Evolutionary conservation across 2,113 vertebrate species (phyloP).

Genomic region (Henicopernis longicauda): DNA sequence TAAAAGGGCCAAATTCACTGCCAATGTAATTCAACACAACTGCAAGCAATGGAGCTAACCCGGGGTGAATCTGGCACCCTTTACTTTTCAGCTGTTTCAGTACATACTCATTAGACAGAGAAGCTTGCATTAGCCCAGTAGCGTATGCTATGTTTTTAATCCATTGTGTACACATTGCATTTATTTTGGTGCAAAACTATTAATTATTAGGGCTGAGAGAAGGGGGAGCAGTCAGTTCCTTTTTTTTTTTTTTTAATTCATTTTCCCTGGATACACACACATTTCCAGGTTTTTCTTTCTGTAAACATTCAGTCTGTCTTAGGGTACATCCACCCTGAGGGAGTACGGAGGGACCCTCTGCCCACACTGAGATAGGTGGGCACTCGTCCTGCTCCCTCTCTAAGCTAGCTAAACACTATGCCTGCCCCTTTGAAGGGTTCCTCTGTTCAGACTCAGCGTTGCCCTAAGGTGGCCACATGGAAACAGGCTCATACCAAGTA

Average conservation of each 20-base stretch:
- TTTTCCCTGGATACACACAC: neutral
- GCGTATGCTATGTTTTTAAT: neutral
- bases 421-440: neutral
- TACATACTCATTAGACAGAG: neutral
- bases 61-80: neutral
- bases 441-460: neutral
- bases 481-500: neutral
- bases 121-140: neutral
- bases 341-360: neutral
- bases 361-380: neutral
- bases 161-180: neutral
- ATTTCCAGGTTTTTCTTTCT: neutral
- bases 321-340: neutral
- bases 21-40: constrained; percentile 12
- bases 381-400: neutral
- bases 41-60: neutral
- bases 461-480: neutral
- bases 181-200: neutral
- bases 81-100: neutral
- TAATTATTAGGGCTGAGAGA: neutral
- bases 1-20: neutral
- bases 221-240: neutral
- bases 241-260: neutral
- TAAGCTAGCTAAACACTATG: neutral
- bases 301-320: neutral